These are phyloP conservation scores for Drosophila tsacasi DNA, from an alignment of 1,140 invertebrate genomes.

Conservation along the genomic window DNA sequence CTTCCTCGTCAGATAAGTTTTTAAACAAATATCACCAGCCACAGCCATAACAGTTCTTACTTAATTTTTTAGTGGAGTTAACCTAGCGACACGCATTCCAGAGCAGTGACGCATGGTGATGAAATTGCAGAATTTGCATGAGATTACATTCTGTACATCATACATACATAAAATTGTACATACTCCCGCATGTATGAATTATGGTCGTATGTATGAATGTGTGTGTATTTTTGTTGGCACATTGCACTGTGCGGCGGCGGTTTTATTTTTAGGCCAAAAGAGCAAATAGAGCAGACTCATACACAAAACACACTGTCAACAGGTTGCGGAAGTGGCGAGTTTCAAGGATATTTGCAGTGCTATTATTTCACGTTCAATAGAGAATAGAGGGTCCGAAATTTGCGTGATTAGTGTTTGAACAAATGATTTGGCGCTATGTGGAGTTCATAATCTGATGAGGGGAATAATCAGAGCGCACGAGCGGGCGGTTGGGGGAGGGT, in stretches of 20 bases:
- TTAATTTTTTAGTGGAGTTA: conserved; percentile 17
- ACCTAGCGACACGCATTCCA: conserved; percentile 16
- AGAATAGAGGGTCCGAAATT: conserved; percentile 17
- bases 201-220: neutral
- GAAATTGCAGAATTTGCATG: conserved; percentile 16
- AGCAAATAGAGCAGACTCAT: conserved; percentile 31
- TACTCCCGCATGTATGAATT: conserved; percentile 10
- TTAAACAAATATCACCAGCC: conserved; percentile 31
- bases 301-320: conserved; percentile 65
- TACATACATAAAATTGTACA: conserved; percentile 1
- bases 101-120: conserved; percentile 37
- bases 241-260: conserved; percentile 61
- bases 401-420: conserved; percentile 48
- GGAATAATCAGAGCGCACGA: conserved; percentile 39
- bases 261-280: conserved; percentile 64
- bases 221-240: conserved; percentile 59
- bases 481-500: conserved; percentile 33
- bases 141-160: neutral
- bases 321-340: conserved; percentile 77
- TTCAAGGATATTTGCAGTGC: conserved; percentile 55
- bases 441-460: conserved; percentile 47
- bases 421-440: conserved; percentile 61
- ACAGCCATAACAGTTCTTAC: conserved; percentile 17
- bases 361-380: conserved; percentile 9
- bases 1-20: conserved; percentile 34